Evolutionary conservation across 2,888 invertebrate species (phyloP).

Genomic region (Polydrusus cervinus): DNA sequence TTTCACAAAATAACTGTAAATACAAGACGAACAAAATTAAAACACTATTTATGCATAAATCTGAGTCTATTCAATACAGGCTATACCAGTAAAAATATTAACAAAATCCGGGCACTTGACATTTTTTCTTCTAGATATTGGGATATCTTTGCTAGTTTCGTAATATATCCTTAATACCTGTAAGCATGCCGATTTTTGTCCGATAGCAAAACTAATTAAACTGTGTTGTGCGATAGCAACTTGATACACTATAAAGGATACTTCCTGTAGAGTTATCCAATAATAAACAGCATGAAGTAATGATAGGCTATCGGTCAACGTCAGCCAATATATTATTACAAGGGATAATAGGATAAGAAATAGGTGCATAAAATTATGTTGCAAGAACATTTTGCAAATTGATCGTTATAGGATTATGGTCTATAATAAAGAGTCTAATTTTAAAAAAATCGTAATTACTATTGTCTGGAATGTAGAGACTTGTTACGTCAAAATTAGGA

Average conservation of each 20-base stretch:
- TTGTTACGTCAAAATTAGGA: no score
- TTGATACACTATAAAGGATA: slow-evolving; percentile 5
- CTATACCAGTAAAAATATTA: no score
- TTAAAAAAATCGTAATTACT: no score
- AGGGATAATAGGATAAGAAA: neutral
- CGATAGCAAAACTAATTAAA: neutral
- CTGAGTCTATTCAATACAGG: no score
- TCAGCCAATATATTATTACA: slow-evolving; percentile 7
- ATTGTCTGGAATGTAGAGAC: no score
- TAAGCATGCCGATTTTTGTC: neutral
- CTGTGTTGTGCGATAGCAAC: neutral
- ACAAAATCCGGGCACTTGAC: no score
- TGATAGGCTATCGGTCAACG: slow-evolving; percentile 15
- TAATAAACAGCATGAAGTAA: slow-evolving; percentile 14
- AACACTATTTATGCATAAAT: no score
- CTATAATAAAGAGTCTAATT: neutral
- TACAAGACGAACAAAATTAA: no score
- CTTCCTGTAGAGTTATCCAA: slow-evolving; percentile 5
- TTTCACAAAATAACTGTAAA: no score
- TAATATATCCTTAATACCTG: neutral
- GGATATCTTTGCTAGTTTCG: neutral
- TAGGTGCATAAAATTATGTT: slow-evolving; percentile 1
- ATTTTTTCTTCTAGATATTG: no score
- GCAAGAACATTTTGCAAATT: neutral
- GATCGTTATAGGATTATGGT: neutral